phyloP scores from a whole-genome alignment of 2,797 vertebrate species.

The Numenius phaeopus region DNA sequence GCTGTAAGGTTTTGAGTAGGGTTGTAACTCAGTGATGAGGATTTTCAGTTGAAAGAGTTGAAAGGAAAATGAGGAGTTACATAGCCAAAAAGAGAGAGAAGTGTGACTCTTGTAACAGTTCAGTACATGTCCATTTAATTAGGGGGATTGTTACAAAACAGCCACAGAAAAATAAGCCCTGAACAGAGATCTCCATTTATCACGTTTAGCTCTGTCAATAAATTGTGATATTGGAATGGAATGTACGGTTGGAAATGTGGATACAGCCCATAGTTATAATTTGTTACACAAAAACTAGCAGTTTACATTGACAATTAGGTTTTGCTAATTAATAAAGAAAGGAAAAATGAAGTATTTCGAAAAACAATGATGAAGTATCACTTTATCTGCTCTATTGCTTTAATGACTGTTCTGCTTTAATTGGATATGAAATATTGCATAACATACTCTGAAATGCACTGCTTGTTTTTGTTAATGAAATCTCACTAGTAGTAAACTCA shows the following conservation, averaged over 20 bases:
- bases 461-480: background rate
- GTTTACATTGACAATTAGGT: background rate
- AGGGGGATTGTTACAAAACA: background rate
- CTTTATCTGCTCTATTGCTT: background rate
- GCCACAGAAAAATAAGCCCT: background rate
- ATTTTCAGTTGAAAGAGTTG: background rate
- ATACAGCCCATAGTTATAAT: background rate
- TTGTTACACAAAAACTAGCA: background rate
- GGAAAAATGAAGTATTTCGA: background rate
- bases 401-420: background rate
- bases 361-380: background rate
- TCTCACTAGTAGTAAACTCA: background rate
- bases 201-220: background rate
- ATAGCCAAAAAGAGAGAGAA: background rate
- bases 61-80: background rate
- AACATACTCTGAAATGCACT: background rate
- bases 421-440: background rate
- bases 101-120: background rate
- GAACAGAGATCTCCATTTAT: background rate
- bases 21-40: background rate
- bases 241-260: constrained; percentile 3
- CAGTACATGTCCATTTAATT: background rate
- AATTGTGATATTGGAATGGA: background rate
- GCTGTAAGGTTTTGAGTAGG: background rate
- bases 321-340: background rate